phyloP scores from a whole-genome alignment of 1,140 invertebrate genomes.

The Drosophila sechellia region DNA sequence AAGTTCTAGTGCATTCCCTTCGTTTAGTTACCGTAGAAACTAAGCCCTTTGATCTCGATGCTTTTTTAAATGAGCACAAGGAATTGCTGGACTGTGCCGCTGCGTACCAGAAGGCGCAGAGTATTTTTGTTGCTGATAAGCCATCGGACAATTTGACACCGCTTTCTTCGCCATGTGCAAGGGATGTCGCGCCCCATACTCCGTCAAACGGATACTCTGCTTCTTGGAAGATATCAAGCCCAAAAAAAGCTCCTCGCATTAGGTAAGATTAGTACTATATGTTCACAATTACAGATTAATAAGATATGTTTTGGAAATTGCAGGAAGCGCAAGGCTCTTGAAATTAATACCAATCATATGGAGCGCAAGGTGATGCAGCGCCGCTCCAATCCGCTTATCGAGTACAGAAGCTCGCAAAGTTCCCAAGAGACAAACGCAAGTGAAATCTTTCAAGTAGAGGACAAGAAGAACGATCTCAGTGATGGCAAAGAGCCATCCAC shows the following conservation, averaged over 20 bases:
- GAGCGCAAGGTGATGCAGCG: conserved; percentile 46
- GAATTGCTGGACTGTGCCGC: conserved; percentile 5
- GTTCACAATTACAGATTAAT: not conserved
- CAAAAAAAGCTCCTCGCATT: conserved; percentile 12
- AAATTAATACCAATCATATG: conserved; percentile 30
- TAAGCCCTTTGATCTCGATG: conserved; percentile 41
- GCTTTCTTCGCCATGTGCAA: no score
- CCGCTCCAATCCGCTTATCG: conserved; percentile 11
- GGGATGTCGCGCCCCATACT: not conserved
- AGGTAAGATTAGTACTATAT: conserved; percentile 17
- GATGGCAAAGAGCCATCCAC: not conserved
- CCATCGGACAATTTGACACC: not conserved
- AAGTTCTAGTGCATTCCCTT: not conserved
- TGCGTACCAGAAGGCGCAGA: conserved; percentile 1
- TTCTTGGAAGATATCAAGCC: not conserved
- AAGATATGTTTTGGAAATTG: not conserved
- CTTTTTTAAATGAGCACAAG: conserved; percentile 35
- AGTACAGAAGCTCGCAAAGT: conserved; percentile 64
- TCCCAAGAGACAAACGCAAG: conserved; percentile 35
- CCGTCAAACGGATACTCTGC: not conserved
- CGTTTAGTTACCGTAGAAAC: conserved; percentile 59
- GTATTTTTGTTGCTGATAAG: not conserved
- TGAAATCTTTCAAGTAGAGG: not conserved
- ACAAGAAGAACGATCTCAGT: no score
- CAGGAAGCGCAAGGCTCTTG: conserved; percentile 41